These are phyloP conservation scores for Chelonus insularis DNA, from an alignment of 1,140 invertebrate genomes.

Conservation along the genomic window DNA sequence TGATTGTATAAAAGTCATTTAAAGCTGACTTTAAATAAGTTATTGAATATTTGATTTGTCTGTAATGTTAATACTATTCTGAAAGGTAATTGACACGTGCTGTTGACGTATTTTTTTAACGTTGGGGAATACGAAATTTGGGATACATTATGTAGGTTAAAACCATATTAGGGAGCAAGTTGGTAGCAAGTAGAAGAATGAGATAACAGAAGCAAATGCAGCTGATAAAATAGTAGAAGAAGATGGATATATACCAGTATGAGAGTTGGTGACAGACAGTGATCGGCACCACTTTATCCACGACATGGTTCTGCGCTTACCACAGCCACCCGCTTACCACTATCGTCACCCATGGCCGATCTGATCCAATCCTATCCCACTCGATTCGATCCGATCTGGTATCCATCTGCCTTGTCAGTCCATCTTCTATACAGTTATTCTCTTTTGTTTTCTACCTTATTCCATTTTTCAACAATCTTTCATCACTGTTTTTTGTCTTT, in stretches of 20 bases:
- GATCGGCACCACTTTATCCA: constrained; percentile 55
- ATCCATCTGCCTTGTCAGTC: constrained; percentile 33
- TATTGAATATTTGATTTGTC: too few species aligned
- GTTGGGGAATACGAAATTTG: too few species aligned
- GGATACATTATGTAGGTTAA: not conserved
- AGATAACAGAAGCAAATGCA: constrained; percentile 1
- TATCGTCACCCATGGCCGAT: constrained; percentile 39
- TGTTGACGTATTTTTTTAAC: too few species aligned
- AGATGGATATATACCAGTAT: constrained; percentile 1
- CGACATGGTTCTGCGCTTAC: constrained; percentile 58
- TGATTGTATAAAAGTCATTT: too few species aligned
- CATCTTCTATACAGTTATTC: constrained; percentile 20
- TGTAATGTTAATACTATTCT: too few species aligned
- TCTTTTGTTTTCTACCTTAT: constrained; percentile 8
- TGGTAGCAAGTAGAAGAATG: not conserved
- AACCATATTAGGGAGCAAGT: constrained; percentile 1
- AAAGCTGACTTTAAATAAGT: too few species aligned
- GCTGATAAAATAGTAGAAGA: constrained; percentile 6
- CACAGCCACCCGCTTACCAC: constrained; percentile 48
- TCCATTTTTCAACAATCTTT: constrained; percentile 4
- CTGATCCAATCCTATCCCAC: constrained; percentile 48
- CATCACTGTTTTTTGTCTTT: constrained; percentile 10
- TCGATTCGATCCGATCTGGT: constrained; percentile 37
- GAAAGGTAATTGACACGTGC: too few species aligned
- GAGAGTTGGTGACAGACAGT: constrained; percentile 52